Evolutionary conservation across 2,888 invertebrate genomes (phyloP).

Genomic region (Agriopis marginaria): DNA sequence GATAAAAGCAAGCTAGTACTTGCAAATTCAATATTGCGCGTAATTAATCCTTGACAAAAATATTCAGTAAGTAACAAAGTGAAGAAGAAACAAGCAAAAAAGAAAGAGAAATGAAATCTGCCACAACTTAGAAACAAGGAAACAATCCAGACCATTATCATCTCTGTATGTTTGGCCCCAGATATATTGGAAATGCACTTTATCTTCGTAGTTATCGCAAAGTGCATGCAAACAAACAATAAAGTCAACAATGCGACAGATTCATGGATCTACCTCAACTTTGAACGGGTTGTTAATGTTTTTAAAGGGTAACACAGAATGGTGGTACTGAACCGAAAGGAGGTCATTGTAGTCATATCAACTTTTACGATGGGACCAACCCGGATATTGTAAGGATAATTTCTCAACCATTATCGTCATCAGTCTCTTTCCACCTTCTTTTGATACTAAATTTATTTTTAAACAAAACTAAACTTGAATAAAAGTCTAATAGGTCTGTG

Average conservation of each 20-base stretch:
- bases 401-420: too few relatives aligned
- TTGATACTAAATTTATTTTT: too few relatives aligned
- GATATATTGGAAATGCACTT: not conserved
- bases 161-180: not conserved
- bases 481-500: too few relatives aligned
- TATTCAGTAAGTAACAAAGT: slow-evolving; percentile 34
- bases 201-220: not conserved
- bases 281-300: not conserved
- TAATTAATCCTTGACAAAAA: slow-evolving; percentile 12
- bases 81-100: slow-evolving; percentile 24
- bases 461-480: too few relatives aligned
- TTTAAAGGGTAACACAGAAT: too few relatives aligned
- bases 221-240: not conserved
- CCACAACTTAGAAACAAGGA: not conserved
- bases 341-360: too few relatives aligned
- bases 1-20: too few relatives aligned
- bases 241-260: not conserved
- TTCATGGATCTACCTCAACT: slow-evolving; percentile 13
- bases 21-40: not conserved
- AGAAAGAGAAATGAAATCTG: slow-evolving; percentile 7
- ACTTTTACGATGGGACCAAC: too few relatives aligned
- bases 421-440: too few relatives aligned
- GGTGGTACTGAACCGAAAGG: too few relatives aligned
- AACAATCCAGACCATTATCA: not conserved
- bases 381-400: not conserved